Evolutionary conservation across 2,888 invertebrate genomes (phyloP).

Genomic region (Acleris holmiana): DNA sequence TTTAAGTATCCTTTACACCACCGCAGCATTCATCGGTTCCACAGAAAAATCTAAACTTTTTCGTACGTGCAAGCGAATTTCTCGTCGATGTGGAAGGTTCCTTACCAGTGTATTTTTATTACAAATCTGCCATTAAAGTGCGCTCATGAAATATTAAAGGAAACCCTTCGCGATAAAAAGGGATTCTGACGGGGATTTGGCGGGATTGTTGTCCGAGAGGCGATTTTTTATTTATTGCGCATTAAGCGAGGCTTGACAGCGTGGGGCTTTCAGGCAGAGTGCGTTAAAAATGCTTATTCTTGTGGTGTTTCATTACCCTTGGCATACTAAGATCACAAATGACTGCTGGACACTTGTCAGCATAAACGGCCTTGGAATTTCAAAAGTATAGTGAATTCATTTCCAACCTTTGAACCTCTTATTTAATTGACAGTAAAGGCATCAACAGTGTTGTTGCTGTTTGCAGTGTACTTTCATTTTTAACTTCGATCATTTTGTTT

Average conservation of each 20-base stretch:
- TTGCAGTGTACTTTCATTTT: too few species aligned
- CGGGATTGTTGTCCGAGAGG: slow-evolving; percentile 28
- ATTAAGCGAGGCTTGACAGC: slow-evolving; percentile 22
- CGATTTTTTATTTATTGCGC: slow-evolving; percentile 35
- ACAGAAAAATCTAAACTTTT: background rate
- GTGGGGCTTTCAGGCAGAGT: slow-evolving; percentile 6
- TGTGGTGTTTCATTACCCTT: background rate
- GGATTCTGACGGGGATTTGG: slow-evolving; percentile 31
- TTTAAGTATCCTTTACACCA: background rate
- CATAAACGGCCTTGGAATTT: too few species aligned
- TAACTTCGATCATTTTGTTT: too few species aligned
- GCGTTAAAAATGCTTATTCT: background rate
- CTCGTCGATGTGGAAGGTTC: background rate
- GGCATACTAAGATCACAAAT: background rate
- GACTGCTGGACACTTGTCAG: too few species aligned
- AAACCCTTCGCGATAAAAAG: slow-evolving; percentile 32
- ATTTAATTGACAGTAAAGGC: too few species aligned
- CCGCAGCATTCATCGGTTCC: background rate
- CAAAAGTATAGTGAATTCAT: too few species aligned
- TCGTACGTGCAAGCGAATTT: background rate
- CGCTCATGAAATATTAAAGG: slow-evolving; percentile 36
- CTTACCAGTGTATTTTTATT: slow-evolving; percentile 32
- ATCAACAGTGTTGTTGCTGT: too few species aligned
- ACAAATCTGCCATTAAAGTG: slow-evolving; percentile 33
- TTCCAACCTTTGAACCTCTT: too few species aligned